Evolutionary conservation across 2,888 invertebrate species (phyloP).

Genomic region (Caenorhabditis plicata): DNA sequence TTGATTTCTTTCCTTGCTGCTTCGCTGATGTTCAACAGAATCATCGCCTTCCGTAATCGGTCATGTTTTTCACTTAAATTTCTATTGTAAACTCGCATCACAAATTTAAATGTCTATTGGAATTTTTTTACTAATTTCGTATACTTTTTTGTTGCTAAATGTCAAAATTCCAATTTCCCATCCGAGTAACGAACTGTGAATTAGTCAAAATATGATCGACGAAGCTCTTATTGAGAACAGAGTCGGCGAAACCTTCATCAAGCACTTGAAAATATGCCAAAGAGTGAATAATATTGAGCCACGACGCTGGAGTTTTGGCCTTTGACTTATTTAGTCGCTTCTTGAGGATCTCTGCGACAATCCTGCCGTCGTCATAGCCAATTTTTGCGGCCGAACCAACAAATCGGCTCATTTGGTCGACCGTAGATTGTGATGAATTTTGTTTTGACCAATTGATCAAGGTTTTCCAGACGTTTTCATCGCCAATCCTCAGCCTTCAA

Average conservation of each 20-base stretch:
- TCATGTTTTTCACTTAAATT: slow-evolving; percentile 20
- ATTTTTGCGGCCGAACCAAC: slow-evolving; percentile 14
- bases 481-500: slow-evolving; percentile 16
- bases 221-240: slow-evolving; percentile 27
- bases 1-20: slow-evolving; percentile 10
- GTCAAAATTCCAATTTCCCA: too few relatives aligned
- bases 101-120: background rate
- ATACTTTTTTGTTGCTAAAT: too few relatives aligned
- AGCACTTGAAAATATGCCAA: slow-evolving; percentile 28
- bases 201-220: slow-evolving; percentile 14
- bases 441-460: slow-evolving; percentile 17
- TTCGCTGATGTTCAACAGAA: slow-evolving; percentile 13
- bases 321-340: slow-evolving; percentile 1
- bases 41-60: slow-evolving; percentile 16
- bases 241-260: slow-evolving; percentile 14
- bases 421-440: slow-evolving; percentile 7
- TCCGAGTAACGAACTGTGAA: slow-evolving; percentile 2
- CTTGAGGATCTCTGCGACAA: slow-evolving; percentile 12
- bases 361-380: slow-evolving; percentile 11
- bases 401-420: slow-evolving; percentile 9
- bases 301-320: background rate
- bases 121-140: background rate
- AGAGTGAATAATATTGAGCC: slow-evolving; percentile 23
- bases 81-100: too few relatives aligned
- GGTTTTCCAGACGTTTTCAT: slow-evolving; percentile 14